Percentiles rank a stretch among this genome's conserved stretches.
phyloP scores from a whole-genome alignment of 2,797 vertebrate genomes.

The Syngnathus rostellatus region DNA sequence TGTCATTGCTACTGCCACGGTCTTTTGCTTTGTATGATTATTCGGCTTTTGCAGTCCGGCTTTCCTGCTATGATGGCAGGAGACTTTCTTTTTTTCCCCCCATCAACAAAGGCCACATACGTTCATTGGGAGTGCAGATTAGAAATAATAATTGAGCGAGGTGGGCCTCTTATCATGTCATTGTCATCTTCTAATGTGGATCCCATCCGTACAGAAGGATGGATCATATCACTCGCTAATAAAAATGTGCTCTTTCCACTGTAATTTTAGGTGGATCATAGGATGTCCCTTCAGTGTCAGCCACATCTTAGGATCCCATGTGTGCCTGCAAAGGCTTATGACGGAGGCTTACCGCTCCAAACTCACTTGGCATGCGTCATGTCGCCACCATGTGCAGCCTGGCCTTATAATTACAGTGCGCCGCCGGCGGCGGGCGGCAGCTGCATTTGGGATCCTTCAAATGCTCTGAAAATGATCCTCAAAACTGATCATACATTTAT shows the following conservation, averaged over 20 bases:
- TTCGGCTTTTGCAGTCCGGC: no score
- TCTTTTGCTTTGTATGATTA: no score
- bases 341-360: conserved; percentile 13
- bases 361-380: conserved; percentile 28
- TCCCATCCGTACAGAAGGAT: conserved; percentile 28
- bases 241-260: conserved; percentile 37
- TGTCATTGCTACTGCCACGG: no score
- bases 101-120: no score
- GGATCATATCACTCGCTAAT: conserved; percentile 48
- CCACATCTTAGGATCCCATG: conserved; percentile 53
- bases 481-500: conserved; percentile 41
- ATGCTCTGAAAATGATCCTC: conserved; percentile 39
- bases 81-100: no score
- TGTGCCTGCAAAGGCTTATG: conserved; percentile 36
- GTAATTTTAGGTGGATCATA: conserved; percentile 45
- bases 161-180: neutral
- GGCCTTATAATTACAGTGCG: conserved; percentile 49
- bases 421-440: conserved; percentile 24
- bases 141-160: neutral
- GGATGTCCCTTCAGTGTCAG: conserved; percentile 46
- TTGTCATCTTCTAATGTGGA: neutral
- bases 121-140: neutral
- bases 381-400: conserved; percentile 26
- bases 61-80: no score
- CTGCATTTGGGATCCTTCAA: conserved; percentile 43